These are phyloP conservation scores for Leptinotarsa rubiginosa DNA, from an alignment of 2,888 invertebrate species.

Conservation along the genomic window DNA sequence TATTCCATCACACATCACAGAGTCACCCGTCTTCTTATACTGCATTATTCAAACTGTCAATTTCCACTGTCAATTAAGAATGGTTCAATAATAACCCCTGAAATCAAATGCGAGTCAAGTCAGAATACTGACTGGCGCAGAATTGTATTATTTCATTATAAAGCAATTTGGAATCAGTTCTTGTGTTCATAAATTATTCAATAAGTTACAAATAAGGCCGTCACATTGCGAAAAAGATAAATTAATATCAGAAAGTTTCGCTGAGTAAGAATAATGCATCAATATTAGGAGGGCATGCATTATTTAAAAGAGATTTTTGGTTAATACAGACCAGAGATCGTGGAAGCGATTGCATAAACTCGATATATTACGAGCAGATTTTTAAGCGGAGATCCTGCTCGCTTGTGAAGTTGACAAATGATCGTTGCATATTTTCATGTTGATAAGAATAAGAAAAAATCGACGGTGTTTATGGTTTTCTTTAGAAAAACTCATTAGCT, in stretches of 20 bases:
- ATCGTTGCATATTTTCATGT: conserved; percentile 1
- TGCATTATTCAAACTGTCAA: background rate
- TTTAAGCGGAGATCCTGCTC: background rate
- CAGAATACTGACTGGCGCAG: conserved; percentile 36
- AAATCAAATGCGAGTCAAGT: conserved; percentile 13
- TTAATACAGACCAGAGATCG: conserved; percentile 7
- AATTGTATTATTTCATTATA: conserved; percentile 52
- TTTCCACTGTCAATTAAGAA: conserved; percentile 10
- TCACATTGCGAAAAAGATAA: conserved; percentile 46
- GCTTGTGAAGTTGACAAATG: conserved; percentile 14
- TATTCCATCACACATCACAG: background rate
- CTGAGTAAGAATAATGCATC: conserved; percentile 44
- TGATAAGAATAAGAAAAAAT: conserved; percentile 4
- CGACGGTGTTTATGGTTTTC: background rate
- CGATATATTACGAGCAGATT: conserved; percentile 12
- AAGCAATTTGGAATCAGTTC: conserved; percentile 51
- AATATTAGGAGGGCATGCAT: conserved; percentile 22
- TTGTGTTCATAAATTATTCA: conserved; percentile 49
- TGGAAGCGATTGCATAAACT: conserved; percentile 13
- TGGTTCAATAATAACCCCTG: conserved; percentile 18
- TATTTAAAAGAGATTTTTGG: conserved; percentile 21
- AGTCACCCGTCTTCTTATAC: background rate
- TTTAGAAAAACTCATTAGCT: conserved; percentile 1
- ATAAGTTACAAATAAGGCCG: conserved; percentile 46
- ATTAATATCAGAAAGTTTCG: conserved; percentile 47